Conservation (phyloP, 2,888 invertebrate genomes). For the Branchipolynoe longqiensis region DNA sequence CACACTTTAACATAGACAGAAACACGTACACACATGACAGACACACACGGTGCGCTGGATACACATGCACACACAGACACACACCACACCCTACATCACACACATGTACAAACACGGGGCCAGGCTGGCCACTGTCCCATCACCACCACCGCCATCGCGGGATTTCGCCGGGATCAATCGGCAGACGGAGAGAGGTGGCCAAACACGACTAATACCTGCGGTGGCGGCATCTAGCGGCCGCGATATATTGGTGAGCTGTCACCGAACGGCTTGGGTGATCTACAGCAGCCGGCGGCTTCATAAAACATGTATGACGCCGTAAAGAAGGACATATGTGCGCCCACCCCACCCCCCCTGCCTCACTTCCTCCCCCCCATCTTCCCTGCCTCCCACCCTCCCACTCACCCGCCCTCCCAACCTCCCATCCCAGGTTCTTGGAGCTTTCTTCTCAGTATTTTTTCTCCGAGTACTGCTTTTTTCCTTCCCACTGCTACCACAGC, state of each 20-base stretch:
- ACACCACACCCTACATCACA: too few relatives aligned
- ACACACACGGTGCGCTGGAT: too few relatives aligned
- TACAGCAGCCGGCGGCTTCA: conserved; percentile 22
- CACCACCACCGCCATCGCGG: too few relatives aligned
- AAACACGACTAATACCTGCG: conserved; percentile 37
- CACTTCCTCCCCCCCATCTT: not conserved
- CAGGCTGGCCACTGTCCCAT: too few relatives aligned
- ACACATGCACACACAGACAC: too few relatives aligned
- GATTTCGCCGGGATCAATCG: conserved; percentile 36
- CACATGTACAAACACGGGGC: too few relatives aligned
- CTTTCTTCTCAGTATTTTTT: too few relatives aligned
- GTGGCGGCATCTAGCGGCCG: not conserved
- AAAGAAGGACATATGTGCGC: conserved; percentile 33
- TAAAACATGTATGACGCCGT: conserved; percentile 32
- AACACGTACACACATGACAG: too few relatives aligned
- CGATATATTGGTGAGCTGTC: not conserved
- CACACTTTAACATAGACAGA: too few relatives aligned
- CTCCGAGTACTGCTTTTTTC: too few relatives aligned
- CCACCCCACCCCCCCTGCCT: not conserved
- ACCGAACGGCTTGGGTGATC: conserved; percentile 17
- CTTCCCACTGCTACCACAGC: too few relatives aligned
- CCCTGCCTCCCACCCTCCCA: not conserved
- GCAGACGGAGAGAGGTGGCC: not conserved
- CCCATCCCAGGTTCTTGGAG: too few relatives aligned
- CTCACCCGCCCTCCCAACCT: not conserved